Evolutionary conservation across 2,113 vertebrate genomes (phyloP).

Genomic region (Hymenochirus boettgeri): DNA sequence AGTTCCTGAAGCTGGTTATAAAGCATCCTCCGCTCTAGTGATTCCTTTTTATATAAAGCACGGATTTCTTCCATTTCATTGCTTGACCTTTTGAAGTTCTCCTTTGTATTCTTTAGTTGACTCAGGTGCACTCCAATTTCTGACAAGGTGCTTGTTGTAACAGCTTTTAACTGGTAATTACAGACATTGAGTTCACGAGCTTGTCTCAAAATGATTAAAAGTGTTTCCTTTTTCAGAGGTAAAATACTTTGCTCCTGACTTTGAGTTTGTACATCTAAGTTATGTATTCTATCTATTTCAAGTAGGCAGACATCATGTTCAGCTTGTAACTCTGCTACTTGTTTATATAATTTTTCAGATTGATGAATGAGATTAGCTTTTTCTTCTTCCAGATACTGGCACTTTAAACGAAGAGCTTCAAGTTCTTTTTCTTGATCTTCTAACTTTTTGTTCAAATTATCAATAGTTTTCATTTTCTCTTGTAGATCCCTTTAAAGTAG

Average conservation of each 20-base stretch:
- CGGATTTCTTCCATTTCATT: conserved; percentile 48
- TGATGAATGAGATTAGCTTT: conserved; percentile 45
- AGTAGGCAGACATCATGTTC: conserved; percentile 46
- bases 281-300: conserved; percentile 7
- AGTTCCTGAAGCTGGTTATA: conserved; percentile 59
- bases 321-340: conserved; percentile 50
- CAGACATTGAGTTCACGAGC: conserved; percentile 50
- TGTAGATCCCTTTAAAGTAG: conserved; percentile 47
- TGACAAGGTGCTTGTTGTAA: conserved; percentile 36
- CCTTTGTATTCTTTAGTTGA: conserved; percentile 35
- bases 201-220: conserved; percentile 45
- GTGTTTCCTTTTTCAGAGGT: conserved; percentile 16
- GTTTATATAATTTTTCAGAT: conserved; percentile 48
- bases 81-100: conserved; percentile 21
- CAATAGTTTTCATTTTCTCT: conserved; percentile 51
- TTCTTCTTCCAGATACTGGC: conserved; percentile 48
- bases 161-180: conserved; percentile 51
- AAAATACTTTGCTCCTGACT: neutral
- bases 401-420: conserved; percentile 50
- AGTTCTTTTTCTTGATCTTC: conserved; percentile 48
- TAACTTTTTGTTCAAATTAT: conserved; percentile 51
- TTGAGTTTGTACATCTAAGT: neutral
- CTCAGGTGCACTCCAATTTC: conserved; percentile 50
- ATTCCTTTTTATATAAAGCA: conserved; percentile 53
- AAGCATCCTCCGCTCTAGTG: conserved; percentile 50